phyloP scores from a whole-genome alignment of 2,113 vertebrate genomes.

The Himantopus leucocephalus region DNA sequence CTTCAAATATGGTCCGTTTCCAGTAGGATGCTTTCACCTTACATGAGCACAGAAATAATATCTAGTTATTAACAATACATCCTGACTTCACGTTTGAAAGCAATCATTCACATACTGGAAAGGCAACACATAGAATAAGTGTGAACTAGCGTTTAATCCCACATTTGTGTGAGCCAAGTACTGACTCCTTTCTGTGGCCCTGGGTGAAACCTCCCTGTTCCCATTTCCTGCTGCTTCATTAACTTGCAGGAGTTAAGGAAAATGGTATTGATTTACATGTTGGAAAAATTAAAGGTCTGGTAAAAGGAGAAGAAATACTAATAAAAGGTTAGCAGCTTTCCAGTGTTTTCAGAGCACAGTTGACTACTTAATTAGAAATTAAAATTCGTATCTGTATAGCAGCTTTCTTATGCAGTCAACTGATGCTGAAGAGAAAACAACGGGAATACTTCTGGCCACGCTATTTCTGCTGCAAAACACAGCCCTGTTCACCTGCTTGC shows the following conservation, averaged over 20 bases:
- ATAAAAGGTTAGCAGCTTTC: not conserved
- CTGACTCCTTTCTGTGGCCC: not conserved
- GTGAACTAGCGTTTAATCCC: not conserved
- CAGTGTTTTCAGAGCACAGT: not conserved
- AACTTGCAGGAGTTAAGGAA: not conserved
- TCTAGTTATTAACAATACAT: not conserved
- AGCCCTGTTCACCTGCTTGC: not conserved
- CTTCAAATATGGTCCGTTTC: not conserved
- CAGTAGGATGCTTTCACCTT: not conserved
- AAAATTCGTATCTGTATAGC: not conserved
- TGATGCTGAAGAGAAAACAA: not conserved
- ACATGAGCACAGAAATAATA: not conserved
- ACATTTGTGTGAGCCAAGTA: not conserved
- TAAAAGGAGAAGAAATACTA: not conserved
- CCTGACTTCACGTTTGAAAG: not conserved
- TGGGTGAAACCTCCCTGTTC: not conserved
- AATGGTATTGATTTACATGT: not conserved
- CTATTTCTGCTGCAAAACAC: conserved; percentile 24
- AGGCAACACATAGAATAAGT: not conserved
- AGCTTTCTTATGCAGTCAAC: not conserved
- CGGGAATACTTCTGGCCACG: not conserved
- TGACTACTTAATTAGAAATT: not conserved
- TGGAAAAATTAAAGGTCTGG: not conserved
- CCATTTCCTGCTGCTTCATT: not conserved
- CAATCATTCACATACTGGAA: not conserved